A percentile compares a stretch with the other conserved stretches of the same genome.
Evolutionary conservation across 2,113 vertebrate genomes (phyloP).

Genomic region (Prunella fulvescens): DNA sequence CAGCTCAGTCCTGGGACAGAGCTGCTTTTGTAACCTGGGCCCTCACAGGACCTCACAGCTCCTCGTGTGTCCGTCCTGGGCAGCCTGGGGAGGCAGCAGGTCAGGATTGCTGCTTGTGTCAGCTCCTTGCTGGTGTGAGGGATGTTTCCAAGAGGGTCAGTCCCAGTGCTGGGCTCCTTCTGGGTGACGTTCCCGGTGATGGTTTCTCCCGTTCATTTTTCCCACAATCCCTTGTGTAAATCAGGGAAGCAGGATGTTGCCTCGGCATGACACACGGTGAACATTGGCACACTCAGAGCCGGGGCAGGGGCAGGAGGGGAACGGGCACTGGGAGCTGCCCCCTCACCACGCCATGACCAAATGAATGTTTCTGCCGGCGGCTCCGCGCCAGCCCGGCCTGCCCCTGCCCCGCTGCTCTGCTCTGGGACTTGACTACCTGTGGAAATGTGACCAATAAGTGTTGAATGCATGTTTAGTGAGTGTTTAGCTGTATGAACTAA

Average conservation of each 20-base stretch:
- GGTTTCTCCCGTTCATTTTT: neutral
- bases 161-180: neutral
- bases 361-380: conserved; percentile 53
- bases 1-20: neutral
- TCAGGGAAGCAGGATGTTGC: conserved; percentile 68
- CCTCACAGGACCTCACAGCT: neutral
- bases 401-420: conserved; percentile 66
- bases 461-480: conserved; percentile 97
- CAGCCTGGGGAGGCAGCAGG: neutral
- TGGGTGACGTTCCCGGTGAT: neutral
- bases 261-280: conserved; percentile 28
- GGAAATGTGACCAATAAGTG: conserved; percentile 97
- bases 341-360: neutral
- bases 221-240: conserved; percentile 61
- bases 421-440: conserved; percentile 97
- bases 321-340: neutral
- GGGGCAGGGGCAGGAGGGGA: neutral
- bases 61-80: fast-evolving
- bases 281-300: neutral
- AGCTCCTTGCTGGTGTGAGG: neutral
- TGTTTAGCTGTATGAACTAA: conserved; percentile 95
- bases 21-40: neutral
- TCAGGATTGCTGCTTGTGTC: neutral
- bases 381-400: neutral
- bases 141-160: neutral